Evolutionary conservation across 2,113 vertebrate species (phyloP), one percentile per base, ranked within the genome.

Genomic region (Anolis carolinensis): DNA sequence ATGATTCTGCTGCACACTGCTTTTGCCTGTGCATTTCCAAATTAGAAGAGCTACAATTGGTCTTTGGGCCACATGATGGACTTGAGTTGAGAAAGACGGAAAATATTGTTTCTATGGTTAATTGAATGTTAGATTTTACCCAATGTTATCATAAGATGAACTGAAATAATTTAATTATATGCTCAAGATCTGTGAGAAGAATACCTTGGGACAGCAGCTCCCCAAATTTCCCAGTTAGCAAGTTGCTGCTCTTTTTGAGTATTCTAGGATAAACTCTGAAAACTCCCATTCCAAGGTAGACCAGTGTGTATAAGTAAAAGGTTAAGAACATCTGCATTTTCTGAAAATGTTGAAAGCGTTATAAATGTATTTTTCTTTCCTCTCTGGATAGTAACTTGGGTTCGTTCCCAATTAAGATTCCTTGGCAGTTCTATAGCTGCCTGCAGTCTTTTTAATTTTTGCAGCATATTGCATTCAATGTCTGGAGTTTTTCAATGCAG

Each of bases 281-380:
- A 59, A 59, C 55, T 18, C 18, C 84, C 1, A 32, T 1, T 13
- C 16, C 55, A 63, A 0, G 1, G 36, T 0, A 83, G 25, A 30
- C 10, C 4, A 13, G 13, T 39, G 68, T 36, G 34, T 20, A 13
- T 16, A 25, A 10, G 39, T 25, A 27, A 7, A 34, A 2, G 36
- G 4, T 16, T 59, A 13, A 2, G 18, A 59, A 59, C 0, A 48
- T 92, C 78, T 85, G 7, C 67, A 13, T 71, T 81, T 30, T 78
- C 39, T 1, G 2, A 59, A 59, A 21, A 36, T 27, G 21, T 70
- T 82, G 59, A 1, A 1, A 13, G 75, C 14, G 20, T 55, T 75
- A 21, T 3, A 7, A 21, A 62, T 13, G 70, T 65, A 67, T 0
- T 48, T 0, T 32, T 2, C 44, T 30, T 59, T 71, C 79, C 30